Conservation (phyloP, 2,113 vertebrate genomes). For the Tyto alba region DNA sequence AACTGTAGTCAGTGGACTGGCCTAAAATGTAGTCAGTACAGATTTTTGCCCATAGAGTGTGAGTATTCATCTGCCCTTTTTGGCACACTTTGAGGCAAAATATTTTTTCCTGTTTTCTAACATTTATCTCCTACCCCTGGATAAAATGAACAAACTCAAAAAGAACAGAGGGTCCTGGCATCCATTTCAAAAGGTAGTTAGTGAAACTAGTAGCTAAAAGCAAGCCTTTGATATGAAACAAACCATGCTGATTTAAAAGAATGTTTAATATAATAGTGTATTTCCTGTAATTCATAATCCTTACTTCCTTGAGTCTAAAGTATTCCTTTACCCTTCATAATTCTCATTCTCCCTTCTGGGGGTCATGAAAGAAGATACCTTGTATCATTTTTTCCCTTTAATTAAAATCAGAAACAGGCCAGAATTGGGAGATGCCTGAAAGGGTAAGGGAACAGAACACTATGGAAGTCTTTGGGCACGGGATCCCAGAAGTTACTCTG, state of each 20-base stretch:
- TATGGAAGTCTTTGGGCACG: accelerated
- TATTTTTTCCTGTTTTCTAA: conserved; percentile 18
- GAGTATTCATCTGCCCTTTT: neutral
- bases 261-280: neutral
- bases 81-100: neutral
- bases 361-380: conserved; percentile 4
- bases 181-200: neutral
- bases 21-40: neutral
- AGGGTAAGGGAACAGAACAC: neutral
- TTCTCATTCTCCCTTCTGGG: neutral
- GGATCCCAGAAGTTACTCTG: neutral
- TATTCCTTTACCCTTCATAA: neutral
- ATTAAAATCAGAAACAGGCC: conserved; percentile 29
- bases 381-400: neutral
- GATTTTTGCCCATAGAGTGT: neutral
- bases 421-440: neutral
- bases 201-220: neutral
- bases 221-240: conserved; percentile 24
- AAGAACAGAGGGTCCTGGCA: neutral
- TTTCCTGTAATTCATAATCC: conserved; percentile 10
- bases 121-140: neutral
- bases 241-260: neutral
- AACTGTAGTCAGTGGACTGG: neutral
- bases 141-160: neutral
- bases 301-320: neutral